Conservation (phyloP, 2,888 invertebrate genomes). For the Meloe dianella region DNA sequence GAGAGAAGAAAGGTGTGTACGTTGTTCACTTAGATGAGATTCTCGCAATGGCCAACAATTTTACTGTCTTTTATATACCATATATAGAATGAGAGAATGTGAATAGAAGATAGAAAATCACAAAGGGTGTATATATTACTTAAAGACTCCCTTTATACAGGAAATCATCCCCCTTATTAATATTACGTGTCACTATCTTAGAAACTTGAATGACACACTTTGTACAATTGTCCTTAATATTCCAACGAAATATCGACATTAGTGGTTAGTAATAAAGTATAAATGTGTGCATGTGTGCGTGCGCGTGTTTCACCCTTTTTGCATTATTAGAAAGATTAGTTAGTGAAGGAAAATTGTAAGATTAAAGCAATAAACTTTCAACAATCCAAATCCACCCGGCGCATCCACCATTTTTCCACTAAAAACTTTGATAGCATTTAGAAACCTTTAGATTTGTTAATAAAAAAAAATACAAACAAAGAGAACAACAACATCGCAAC, state of each 20-base stretch:
- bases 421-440: too few relatives aligned
- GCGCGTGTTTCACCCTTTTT: conserved; percentile 35
- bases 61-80: background rate
- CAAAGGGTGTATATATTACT: conserved; percentile 10
- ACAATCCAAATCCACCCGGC: conserved; percentile 38
- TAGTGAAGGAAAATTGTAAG: background rate
- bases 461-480: too few relatives aligned
- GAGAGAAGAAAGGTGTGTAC: conserved; percentile 22
- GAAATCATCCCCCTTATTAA: conserved; percentile 35
- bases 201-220: conserved; percentile 40
- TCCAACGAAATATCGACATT: conserved; percentile 43
- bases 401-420: conserved; percentile 35
- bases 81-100: too few relatives aligned
- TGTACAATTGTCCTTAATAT: conserved; percentile 46
- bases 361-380: conserved; percentile 20
- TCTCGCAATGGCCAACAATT: conserved; percentile 6
- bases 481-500: too few relatives aligned
- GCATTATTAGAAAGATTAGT: background rate
- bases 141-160: background rate
- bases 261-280: conserved; percentile 31
- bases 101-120: conserved; percentile 9
- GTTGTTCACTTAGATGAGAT: background rate
- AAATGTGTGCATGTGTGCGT: conserved; percentile 27
- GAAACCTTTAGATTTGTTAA: too few relatives aligned
- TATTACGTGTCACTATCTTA: conserved; percentile 45